Evolutionary conservation across 2,797 vertebrate genomes (phyloP).

Genomic region (Labeo calbasu): DNA sequence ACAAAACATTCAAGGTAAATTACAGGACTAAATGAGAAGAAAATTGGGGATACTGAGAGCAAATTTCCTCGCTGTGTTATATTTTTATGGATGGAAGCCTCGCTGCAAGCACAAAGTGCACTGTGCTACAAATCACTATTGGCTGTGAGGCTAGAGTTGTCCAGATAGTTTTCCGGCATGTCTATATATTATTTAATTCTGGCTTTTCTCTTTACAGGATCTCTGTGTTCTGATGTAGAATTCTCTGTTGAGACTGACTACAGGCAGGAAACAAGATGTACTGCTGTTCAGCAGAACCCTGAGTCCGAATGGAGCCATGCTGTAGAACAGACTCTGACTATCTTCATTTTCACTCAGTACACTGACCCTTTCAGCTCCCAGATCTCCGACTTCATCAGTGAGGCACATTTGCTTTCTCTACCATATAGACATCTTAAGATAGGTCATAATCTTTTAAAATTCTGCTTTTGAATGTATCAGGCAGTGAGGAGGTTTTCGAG

Average conservation of each 20-base stretch:
- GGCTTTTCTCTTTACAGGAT: slow-evolving; percentile 48
- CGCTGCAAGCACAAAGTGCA: background rate
- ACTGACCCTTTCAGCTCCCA: slow-evolving; percentile 65
- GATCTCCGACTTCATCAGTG: slow-evolving; percentile 59
- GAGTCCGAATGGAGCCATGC: slow-evolving; percentile 34
- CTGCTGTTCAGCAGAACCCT: slow-evolving; percentile 41
- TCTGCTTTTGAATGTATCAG: slow-evolving; percentile 41
- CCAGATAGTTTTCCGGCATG: slow-evolving; percentile 1
- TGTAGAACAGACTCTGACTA: slow-evolving; percentile 60
- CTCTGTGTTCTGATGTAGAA: slow-evolving; percentile 48
- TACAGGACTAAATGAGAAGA: background rate
- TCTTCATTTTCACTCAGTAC: slow-evolving; percentile 65
- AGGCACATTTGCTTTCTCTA: background rate
- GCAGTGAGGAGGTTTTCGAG: slow-evolving; percentile 58
- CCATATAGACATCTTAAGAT: background rate
- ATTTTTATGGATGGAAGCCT: slow-evolving; percentile 27
- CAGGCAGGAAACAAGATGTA: slow-evolving; percentile 40
- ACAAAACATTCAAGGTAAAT: slow-evolving; percentile 46
- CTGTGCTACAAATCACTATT: slow-evolving; percentile 6
- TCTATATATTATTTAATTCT: slow-evolving; percentile 7
- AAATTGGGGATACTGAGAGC: background rate
- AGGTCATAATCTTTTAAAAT: background rate
- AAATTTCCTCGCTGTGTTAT: background rate
- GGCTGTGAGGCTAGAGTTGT: background rate
- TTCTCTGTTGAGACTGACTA: slow-evolving; percentile 45